These are phyloP conservation scores for Octodonta nipae DNA, from an alignment of 2,888 invertebrate genomes.

Conservation along the genomic window DNA sequence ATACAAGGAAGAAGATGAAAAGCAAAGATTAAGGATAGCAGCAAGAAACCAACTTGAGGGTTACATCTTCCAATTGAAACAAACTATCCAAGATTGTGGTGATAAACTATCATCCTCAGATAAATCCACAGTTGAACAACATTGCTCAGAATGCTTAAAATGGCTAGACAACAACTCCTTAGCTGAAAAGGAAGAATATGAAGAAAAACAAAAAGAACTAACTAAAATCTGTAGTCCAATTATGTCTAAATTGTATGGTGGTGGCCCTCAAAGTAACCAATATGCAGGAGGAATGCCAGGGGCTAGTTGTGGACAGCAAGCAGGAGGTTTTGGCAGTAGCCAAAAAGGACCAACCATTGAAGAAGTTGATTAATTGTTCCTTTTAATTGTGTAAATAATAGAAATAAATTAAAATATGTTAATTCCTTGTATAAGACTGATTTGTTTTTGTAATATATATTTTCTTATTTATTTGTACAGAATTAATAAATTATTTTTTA, in stretches of 20 bases:
- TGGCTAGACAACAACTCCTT: slow-evolving; percentile 56
- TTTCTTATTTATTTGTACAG: too few species aligned
- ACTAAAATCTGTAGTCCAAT: slow-evolving; percentile 38
- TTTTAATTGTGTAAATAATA: too few species aligned
- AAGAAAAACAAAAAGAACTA: slow-evolving; percentile 43
- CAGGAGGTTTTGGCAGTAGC: slow-evolving; percentile 8
- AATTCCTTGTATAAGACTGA: too few species aligned
- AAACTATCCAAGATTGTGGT: slow-evolving; percentile 49
- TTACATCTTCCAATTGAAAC: slow-evolving; percentile 55
- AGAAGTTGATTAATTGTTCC: slow-evolving; percentile 12
- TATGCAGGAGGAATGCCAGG: slow-evolving; percentile 9
- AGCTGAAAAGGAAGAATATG: slow-evolving; percentile 54
- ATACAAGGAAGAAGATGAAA: slow-evolving; percentile 59
- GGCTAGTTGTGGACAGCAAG: slow-evolving; percentile 8
- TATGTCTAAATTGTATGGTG: slow-evolving; percentile 43
- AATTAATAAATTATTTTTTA: too few species aligned
- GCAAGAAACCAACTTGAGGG: slow-evolving; percentile 60
- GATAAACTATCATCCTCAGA: slow-evolving; percentile 51
- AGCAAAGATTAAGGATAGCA: slow-evolving; percentile 50
- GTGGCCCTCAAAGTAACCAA: slow-evolving; percentile 15
- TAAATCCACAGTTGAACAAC: slow-evolving; percentile 41
- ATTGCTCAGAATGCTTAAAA: slow-evolving; percentile 44
- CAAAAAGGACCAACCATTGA: slow-evolving; percentile 11
- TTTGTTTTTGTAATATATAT: too few species aligned
- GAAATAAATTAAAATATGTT: too few species aligned